Conservation (phyloP, 1,140 invertebrate genomes). For the Linepithema humile region DNA sequence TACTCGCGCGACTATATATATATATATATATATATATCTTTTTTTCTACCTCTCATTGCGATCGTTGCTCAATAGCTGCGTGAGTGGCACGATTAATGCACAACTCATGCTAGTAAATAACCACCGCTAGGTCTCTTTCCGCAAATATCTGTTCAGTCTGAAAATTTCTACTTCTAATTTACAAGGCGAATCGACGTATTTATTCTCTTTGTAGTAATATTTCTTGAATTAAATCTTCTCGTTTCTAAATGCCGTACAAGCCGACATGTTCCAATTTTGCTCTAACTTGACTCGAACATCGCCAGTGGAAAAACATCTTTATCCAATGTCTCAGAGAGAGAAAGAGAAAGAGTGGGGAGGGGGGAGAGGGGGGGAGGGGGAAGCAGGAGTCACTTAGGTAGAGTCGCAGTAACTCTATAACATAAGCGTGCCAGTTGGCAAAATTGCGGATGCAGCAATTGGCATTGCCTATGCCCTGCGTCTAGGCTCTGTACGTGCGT, state of each 20-base stretch:
- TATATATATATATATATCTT: neutral
- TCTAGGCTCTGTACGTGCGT: constrained; percentile 45
- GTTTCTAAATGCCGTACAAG: neutral
- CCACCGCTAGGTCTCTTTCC: neutral
- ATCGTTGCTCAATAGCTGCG: constrained; percentile 25
- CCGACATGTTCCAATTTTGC: neutral
- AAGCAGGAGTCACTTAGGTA: constrained; percentile 67
- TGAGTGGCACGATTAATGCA: constrained; percentile 19
- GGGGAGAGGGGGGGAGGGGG: constrained; percentile 25
- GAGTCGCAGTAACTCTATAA: constrained; percentile 77
- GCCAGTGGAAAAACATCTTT: constrained; percentile 52
- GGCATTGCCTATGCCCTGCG: constrained; percentile 75
- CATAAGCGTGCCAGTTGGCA: constrained; percentile 81
- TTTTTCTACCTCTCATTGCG: constrained; percentile 1
- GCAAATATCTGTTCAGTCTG: neutral
- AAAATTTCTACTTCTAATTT: neutral
- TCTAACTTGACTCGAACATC: neutral
- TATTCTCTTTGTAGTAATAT: neutral
- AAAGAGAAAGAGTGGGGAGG: too few relatives aligned
- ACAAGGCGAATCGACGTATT: neutral
- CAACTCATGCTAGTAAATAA: constrained; percentile 44
- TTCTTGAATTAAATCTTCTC: neutral
- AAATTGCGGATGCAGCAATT: constrained; percentile 84
- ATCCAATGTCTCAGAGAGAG: constrained; percentile 48
- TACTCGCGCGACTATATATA: neutral